Conservation (phyloP, 2,888 invertebrate species). For the Stenurella melanura region DNA sequence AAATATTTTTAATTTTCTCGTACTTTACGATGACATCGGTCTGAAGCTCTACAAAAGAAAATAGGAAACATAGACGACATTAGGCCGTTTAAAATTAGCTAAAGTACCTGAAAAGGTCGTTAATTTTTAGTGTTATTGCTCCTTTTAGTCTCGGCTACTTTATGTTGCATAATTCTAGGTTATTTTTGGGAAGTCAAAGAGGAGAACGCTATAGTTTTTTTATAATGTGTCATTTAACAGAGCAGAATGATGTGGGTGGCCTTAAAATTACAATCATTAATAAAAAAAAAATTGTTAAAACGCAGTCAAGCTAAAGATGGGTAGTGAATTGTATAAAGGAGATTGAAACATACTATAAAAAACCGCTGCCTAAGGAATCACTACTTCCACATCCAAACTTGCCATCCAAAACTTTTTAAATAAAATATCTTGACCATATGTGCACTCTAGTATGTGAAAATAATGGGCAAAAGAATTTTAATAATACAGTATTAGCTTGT, state of each 20-base stretch:
- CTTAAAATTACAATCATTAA: background rate
- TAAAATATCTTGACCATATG: no score
- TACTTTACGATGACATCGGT: conserved; percentile 56
- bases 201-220: background rate
- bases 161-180: conserved; percentile 46
- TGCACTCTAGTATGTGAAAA: no score
- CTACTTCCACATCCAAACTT: no score
- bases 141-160: conserved; percentile 37
- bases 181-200: conserved; percentile 7
- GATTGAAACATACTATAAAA: no score
- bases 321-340: no score
- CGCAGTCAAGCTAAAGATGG: no score
- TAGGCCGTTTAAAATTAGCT: conserved; percentile 54
- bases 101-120: conserved; percentile 57
- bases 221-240: background rate
- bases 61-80: conserved; percentile 41
- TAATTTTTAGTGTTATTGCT: conserved; percentile 59
- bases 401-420: no score
- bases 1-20: conserved; percentile 42
- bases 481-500: no score
- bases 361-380: no score
- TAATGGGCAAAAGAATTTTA: no score
- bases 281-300: no score
- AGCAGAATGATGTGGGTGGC: conserved; percentile 9
- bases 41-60: conserved; percentile 45